Evolutionary conservation across 2,797 vertebrate species (phyloP), one percentile per base, ranked within the genome.

Genomic region (Alauda arvensis): DNA sequence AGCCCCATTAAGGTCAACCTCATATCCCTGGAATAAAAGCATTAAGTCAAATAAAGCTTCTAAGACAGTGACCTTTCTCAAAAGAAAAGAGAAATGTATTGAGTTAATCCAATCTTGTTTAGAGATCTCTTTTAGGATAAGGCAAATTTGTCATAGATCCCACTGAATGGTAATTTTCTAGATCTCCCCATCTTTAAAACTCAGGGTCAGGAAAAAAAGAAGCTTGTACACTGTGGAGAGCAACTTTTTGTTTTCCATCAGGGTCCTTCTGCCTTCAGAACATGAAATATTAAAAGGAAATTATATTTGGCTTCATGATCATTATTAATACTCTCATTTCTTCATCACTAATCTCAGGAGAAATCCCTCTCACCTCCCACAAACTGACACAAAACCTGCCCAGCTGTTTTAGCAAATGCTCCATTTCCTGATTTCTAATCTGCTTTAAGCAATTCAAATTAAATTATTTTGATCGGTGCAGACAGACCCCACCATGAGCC

Each of bases 161-260:
- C 39, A 17, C 9, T n/a, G 45, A 74, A 53, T 26, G 42, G 11
- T 42, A 1, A 57, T 74, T 88, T 88, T 88, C 46, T 60, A 67
- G 19, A 61, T 21, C 6, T 70, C 37, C 68, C 21, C 14, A 77
- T 29, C 31, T 74, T 68, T 63, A 12, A 49, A 88, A 52, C 7
- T 45, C 60, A 78, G 8, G 6, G 6, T n/a, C 23, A 60, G 56
- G 18, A 12, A 34, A n/a, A 60, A 40, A 55, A 72, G 43, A 66
- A 37, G 4, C 5, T 19, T 2, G 1, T 31, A 14, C 6, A 1
- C 37, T 15, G 9, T 19, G 17, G 11, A 61, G 4, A 39, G 25
- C 28, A 68, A 34, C 11, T 43, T 25, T 57, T 48, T 63, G 15
- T 20, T 76, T 55, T 59, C 25, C 18, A 10, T 66, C 13, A 48